These are phyloP conservation scores for Orcinus orca DNA, from an alignment of 2,113 vertebrate genomes.

Conservation along the genomic window DNA sequence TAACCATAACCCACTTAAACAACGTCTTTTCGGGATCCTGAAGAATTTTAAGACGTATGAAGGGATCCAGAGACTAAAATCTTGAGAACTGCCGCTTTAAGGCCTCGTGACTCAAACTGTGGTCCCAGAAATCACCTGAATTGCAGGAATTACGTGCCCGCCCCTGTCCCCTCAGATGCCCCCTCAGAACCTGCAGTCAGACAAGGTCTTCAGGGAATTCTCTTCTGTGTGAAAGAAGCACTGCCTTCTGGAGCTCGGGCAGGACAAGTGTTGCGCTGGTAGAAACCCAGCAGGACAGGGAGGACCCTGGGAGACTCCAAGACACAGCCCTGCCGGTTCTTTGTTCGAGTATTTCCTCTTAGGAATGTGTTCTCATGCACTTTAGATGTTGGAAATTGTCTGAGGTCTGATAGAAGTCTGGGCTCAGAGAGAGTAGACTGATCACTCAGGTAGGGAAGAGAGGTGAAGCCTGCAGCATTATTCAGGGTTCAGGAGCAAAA, in stretches of 20 bases:
- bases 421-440: neutral
- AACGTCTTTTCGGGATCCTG: neutral
- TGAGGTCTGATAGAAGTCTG: neutral
- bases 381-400: neutral
- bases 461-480: neutral
- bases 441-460: neutral
- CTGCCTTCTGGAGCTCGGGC: neutral
- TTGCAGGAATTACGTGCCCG: neutral
- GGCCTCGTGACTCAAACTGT: neutral
- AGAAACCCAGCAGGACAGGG: neutral
- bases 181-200: neutral
- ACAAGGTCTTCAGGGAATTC: rapidly evolving
- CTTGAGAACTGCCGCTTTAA: neutral
- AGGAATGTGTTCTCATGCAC: neutral
- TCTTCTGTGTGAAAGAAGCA: too few species aligned
- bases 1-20: neutral
- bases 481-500: neutral
- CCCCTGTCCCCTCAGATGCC: neutral
- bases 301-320: neutral
- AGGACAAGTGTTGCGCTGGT: rapidly evolving
- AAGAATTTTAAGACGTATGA: neutral
- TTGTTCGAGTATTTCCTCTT: neutral
- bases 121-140: neutral
- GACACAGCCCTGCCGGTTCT: neutral
- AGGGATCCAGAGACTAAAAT: neutral